Conservation (phyloP, 2,797 vertebrate species). For the Myotis planiceps region DNA sequence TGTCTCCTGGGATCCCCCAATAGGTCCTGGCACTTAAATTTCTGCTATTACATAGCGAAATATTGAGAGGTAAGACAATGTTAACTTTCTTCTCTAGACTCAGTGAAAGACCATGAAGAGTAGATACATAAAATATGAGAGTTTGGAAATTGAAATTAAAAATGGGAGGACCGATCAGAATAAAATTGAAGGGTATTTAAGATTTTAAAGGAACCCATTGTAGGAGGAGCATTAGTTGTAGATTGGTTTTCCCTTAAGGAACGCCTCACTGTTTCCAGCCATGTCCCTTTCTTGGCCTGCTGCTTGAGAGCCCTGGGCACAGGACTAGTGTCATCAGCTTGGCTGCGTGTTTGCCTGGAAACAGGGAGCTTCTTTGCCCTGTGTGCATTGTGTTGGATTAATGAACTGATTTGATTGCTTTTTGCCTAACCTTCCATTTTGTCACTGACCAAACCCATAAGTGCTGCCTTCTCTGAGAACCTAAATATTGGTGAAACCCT, state of each 20-base stretch:
- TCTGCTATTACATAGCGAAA: not conserved
- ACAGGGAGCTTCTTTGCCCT: not conserved
- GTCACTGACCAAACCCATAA: not conserved
- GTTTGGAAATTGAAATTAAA: not conserved
- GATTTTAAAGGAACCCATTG: not conserved
- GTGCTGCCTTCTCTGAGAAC: not conserved
- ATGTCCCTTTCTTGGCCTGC: not conserved
- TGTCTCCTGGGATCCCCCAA: not conserved
- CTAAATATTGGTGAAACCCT: not conserved
- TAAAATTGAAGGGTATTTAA: not conserved
- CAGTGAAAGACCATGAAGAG: not conserved
- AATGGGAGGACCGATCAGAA: not conserved
- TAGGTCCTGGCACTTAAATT: not conserved
- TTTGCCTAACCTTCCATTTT: not conserved
- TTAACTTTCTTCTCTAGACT: not conserved
- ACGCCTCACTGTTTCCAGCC: not conserved
- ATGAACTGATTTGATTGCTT: not conserved
- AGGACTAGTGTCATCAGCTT: not conserved
- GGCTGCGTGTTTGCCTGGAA: not conserved
- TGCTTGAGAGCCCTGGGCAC: not conserved
- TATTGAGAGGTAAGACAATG: not conserved
- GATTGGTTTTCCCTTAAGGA: not conserved
- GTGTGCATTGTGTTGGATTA: not conserved
- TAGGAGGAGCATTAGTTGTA: not conserved
- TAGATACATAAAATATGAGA: not conserved